Percentiles rank a stretch among this genome's conserved stretches.
Evolutionary conservation across 2,888 invertebrate genomes (phyloP).

Genomic region (Hypercompe scribonia): DNA sequence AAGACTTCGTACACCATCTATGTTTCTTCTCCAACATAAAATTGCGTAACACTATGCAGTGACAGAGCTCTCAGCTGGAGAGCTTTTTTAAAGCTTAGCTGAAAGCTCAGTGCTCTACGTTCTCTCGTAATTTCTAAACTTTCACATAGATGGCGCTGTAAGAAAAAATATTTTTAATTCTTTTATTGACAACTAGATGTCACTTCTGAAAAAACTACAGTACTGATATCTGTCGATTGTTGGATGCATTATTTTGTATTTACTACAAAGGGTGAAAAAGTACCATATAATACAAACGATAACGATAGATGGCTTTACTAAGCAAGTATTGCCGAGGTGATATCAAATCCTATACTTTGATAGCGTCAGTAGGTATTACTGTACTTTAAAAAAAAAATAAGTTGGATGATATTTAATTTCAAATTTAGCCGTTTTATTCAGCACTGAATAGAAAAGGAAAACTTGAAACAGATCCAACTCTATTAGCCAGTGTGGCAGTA

Average conservation of each 20-base stretch:
- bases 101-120: neutral
- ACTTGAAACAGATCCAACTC: too few relatives aligned
- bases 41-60: neutral
- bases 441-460: too few relatives aligned
- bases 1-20: slow-evolving; percentile 34
- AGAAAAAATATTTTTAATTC: neutral
- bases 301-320: neutral
- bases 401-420: too few relatives aligned
- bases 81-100: neutral
- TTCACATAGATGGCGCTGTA: slow-evolving; percentile 33
- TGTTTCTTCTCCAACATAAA: neutral
- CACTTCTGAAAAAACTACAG: slow-evolving; percentile 9
- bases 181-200: slow-evolving; percentile 12
- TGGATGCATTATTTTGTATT: neutral
- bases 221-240: slow-evolving; percentile 21
- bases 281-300: neutral
- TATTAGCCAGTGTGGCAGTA: too few relatives aligned
- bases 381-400: too few relatives aligned
- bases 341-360: neutral
- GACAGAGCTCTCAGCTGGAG: slow-evolving; percentile 25
- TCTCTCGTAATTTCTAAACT: neutral
- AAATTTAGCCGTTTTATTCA: too few relatives aligned
- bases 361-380: too few relatives aligned
- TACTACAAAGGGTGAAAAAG: neutral
- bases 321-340: neutral